Base-by-base conservation (phyloP, 2,113 vertebrate species). In the Notothenia coriiceps region DNA sequence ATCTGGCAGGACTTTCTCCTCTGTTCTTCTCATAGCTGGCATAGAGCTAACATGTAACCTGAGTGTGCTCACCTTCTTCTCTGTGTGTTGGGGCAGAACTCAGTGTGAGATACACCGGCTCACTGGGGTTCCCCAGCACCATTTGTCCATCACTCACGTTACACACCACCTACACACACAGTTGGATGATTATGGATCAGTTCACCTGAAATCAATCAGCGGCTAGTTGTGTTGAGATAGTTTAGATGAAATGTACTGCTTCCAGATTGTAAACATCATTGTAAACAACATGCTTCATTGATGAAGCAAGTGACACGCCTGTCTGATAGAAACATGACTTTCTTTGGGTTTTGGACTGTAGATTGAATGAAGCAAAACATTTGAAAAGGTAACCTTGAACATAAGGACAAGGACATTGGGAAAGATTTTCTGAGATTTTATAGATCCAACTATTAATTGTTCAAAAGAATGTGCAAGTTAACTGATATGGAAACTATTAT, bases 71-170 rank as follows among this genome's bases (percentile, higher is more conserved):
- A 79, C 77, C 77, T 63, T 44, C 1, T 0, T 74, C 47, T 77
- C 49, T 11, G 7, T 62, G 29, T 18, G 29, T 3, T 33, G 56
- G 6, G 52, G 70, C 62, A 67, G 77, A 67, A 13, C 56, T 67
- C 63, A 74, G 14, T 25, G 47, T 49, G 22, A 69, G 54, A 43
- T 78, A 66, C 59, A 63, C 29, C 14, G 70, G 77, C 12, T 82
- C 77, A 52, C 33, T 54, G 33, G 74, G 77, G 59, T 84, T 88
- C 57, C 89, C 52, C 47, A 80, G 49, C 13, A 80, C 29, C 22
- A 82, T 50, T 61, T 81, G 87, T 46, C 66, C 76, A 73, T 47
- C 72, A 54, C 56, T 66, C n/a, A 80, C 59, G 47, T 74, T 65
- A 80, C 71, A 80, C 74, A 90, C 7, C 56, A 79, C 15, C 75